These are phyloP conservation scores for Masticophis lateralis DNA, from an alignment of 2,797 vertebrate genomes.

Conservation along the genomic window DNA sequence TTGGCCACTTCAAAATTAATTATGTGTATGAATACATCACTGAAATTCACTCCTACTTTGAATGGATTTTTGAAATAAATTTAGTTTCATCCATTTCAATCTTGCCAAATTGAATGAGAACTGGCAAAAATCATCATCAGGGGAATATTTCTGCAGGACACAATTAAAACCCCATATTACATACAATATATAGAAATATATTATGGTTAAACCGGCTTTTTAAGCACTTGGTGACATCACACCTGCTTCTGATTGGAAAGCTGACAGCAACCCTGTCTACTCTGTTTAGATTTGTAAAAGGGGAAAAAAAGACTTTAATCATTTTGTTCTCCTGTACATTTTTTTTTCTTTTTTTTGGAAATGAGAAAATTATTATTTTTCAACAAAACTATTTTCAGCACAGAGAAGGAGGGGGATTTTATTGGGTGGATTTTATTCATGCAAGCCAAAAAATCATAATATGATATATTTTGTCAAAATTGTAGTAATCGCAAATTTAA, in stretches of 20 bases:
- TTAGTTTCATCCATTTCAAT: not conserved
- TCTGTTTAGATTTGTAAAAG: constrained; percentile 58
- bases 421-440: not conserved
- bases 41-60: not conserved
- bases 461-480: constrained; percentile 65
- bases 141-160: not conserved
- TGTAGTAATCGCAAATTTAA: constrained; percentile 71
- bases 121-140: not conserved
- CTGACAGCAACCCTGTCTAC: constrained; percentile 43
- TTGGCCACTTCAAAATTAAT: not conserved
- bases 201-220: not conserved
- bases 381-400: constrained; percentile 59
- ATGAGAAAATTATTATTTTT: constrained; percentile 60
- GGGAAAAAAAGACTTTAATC: not conserved
- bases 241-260: constrained; percentile 38
- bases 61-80: not conserved
- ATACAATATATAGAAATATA: not conserved
- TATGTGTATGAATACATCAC: not conserved
- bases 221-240: not conserved
- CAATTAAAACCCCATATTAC: not conserved
- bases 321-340: not conserved
- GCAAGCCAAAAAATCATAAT: constrained; percentile 50
- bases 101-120: not conserved
- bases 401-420: not conserved
- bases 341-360: constrained; percentile 35